phyloP scores from a whole-genome alignment of 2,113 vertebrate genomes.

The Odobenus rosmarus region DNA sequence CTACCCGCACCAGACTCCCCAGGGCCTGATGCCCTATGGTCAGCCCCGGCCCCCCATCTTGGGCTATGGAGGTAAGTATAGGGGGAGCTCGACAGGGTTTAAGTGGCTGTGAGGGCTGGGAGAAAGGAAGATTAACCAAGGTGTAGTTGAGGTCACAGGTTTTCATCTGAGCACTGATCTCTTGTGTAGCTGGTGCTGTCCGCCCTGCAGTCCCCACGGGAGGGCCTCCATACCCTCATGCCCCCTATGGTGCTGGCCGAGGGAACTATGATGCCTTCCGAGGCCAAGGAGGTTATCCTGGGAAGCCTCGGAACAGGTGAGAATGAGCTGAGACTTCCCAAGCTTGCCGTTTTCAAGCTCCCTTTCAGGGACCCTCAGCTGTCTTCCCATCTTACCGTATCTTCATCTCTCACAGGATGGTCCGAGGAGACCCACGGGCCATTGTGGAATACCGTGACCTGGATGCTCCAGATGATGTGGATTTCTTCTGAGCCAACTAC shows the following conservation, averaged over 20 bases:
- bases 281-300: conserved; percentile 89
- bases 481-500: conserved; percentile 89
- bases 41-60: conserved; percentile 94
- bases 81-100: not conserved
- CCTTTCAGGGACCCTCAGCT: not conserved
- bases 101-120: not conserved
- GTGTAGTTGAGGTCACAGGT: not conserved
- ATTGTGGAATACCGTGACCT: conserved; percentile 95
- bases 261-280: conserved; percentile 94
- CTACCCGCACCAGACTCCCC: conserved; percentile 92
- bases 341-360: not conserved
- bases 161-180: not conserved
- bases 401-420: conserved; percentile 86
- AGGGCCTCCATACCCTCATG: conserved; percentile 92
- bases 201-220: conserved; percentile 81
- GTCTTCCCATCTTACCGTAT: not conserved
- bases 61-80: conserved; percentile 90
- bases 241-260: conserved; percentile 91
- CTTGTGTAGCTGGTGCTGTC: conserved; percentile 73
- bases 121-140: not conserved
- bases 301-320: conserved; percentile 95
- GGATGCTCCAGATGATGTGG: conserved; percentile 94
- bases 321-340: not conserved
- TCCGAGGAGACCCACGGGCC: conserved; percentile 93
- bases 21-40: conserved; percentile 92